A percentile compares a stretch with the other conserved stretches of the same genome.
Conservation (phyloP, 2,113 vertebrate species). For the Laterallus jamaicensis region DNA sequence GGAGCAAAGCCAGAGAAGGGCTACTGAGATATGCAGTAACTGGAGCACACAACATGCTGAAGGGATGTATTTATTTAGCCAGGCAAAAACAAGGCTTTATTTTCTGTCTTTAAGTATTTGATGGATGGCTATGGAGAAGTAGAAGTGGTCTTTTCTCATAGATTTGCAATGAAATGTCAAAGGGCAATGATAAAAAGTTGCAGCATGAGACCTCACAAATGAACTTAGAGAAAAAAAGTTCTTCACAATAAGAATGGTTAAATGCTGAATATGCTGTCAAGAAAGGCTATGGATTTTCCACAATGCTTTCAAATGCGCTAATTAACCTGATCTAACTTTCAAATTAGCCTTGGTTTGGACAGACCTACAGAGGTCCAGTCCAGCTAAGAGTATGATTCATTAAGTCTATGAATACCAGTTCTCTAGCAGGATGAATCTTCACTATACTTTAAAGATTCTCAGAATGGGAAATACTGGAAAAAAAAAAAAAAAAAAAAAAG, state of each 20-base stretch:
- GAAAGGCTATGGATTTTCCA: background rate
- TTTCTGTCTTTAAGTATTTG: background rate
- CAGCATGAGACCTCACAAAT: background rate
- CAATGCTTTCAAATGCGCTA: background rate
- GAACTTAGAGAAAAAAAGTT: background rate
- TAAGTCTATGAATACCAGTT: background rate
- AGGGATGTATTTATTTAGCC: background rate
- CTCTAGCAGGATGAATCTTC: background rate
- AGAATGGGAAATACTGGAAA: background rate
- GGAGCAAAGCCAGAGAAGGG: background rate
- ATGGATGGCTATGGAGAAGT: background rate
- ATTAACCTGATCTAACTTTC: background rate
- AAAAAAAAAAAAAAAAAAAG: background rate
- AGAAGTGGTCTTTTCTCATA: background rate
- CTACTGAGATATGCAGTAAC: background rate
- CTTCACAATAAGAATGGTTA: background rate
- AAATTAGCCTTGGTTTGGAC: background rate
- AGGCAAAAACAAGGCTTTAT: background rate
- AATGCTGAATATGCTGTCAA: background rate
- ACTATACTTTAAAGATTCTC: background rate
- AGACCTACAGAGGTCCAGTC: background rate
- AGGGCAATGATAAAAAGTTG: background rate
- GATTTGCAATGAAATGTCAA: background rate
- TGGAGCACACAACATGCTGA: background rate
- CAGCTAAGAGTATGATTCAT: background rate